Evolutionary conservation across 2,113 vertebrate species (phyloP).

Genomic region (Bubo scandiacus): DNA sequence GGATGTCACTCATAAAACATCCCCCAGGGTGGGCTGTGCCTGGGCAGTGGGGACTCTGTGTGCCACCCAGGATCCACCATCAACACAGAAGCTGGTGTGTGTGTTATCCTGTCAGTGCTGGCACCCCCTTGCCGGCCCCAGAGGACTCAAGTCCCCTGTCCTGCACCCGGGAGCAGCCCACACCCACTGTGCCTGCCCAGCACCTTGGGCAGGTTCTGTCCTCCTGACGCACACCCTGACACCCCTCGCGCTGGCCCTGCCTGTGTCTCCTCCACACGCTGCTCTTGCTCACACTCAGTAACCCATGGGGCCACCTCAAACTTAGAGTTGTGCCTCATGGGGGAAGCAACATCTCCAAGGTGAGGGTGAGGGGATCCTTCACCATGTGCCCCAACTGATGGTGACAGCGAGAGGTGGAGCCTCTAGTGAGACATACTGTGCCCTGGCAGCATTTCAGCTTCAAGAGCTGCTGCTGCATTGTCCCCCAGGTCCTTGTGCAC

Average conservation of each 20-base stretch:
- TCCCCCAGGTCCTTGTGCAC: background rate
- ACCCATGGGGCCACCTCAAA: background rate
- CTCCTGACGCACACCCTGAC: background rate
- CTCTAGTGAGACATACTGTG: background rate
- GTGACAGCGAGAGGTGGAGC: background rate
- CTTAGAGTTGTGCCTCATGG: background rate
- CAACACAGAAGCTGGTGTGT: rapidly evolving
- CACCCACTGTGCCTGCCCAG: rapidly evolving
- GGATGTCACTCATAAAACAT: background rate
- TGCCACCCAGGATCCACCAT: background rate
- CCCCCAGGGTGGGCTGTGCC: background rate
- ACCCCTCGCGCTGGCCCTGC: rapidly evolving
- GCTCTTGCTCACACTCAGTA: background rate
- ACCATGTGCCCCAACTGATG: background rate
- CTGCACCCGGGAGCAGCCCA: background rate
- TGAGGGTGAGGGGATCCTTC: background rate
- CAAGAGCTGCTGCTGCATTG: background rate
- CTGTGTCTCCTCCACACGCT: rapidly evolving
- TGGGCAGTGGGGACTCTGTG: background rate
- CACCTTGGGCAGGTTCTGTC: background rate
- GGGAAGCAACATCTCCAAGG: background rate
- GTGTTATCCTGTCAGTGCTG: background rate
- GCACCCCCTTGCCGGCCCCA: background rate
- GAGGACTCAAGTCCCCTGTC: background rate
- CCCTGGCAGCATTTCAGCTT: background rate